These are phyloP conservation scores for Scarus forsteni DNA, from an alignment of 2,797 vertebrate species.

Conservation along the genomic window DNA sequence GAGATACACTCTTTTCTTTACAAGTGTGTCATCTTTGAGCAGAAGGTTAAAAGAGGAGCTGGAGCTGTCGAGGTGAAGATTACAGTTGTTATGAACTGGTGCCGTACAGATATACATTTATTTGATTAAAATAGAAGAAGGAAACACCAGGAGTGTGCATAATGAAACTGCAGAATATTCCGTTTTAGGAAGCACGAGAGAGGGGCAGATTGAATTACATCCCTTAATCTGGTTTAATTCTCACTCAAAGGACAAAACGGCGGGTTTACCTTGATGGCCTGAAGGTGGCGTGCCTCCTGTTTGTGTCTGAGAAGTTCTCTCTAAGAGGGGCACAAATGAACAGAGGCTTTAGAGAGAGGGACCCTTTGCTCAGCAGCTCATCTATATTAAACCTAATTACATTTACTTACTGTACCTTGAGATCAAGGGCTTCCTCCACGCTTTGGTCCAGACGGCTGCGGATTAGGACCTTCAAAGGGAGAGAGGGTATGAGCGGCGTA, in stretches of 20 bases:
- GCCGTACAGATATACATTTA: no score
- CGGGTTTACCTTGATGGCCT: constrained; percentile 94
- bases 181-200: background rate
- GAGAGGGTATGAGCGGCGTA: constrained; percentile 53
- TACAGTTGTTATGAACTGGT: no score
- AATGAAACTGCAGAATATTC: constrained; percentile 17
- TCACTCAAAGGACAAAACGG: constrained; percentile 21
- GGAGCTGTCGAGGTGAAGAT: no score
- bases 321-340: constrained; percentile 77
- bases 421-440: constrained; percentile 93
- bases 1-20: no score
- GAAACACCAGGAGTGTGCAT: constrained; percentile 6
- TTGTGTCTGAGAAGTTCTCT: constrained; percentile 96
- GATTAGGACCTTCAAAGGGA: constrained; percentile 89
- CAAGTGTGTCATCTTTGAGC: no score
- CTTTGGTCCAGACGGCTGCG: constrained; percentile 97
- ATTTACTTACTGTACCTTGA: constrained; percentile 89
- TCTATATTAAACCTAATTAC: constrained; percentile 62
- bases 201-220: constrained; percentile 31
- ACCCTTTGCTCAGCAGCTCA: constrained; percentile 32
- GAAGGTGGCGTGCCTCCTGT: constrained; percentile 95
- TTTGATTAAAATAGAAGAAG: background rate
- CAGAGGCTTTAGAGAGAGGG: constrained; percentile 35
- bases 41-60: no score
- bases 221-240: constrained; percentile 48